Evolutionary conservation across 2,797 vertebrate species (phyloP), one percentile per base, ranked within the genome.

Genomic region (Echiichthys vipera): DNA sequence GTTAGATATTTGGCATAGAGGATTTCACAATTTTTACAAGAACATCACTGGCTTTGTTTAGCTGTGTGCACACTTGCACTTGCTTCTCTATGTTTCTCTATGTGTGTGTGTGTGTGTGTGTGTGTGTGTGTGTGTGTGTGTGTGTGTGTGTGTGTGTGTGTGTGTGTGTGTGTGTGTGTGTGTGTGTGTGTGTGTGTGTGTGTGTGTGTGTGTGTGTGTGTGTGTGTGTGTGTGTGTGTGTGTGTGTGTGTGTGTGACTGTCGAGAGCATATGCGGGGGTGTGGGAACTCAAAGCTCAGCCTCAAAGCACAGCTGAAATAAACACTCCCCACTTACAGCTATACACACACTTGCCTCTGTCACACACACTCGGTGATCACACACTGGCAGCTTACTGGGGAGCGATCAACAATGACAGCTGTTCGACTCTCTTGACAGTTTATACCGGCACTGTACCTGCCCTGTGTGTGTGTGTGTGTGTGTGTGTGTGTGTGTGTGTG

Each of bases 21-120:
- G 63, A 65, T 82, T 74, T 77, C n/a, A n/a, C n/a, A n/a, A 71
- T 84, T 84, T 86, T 79, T 88, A 72, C n/a, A n/a, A n/a, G n/a
- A 81, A 80, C 73, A 84, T 89, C 55, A 32, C 69, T 80, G 85
- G 58, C 81, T 85, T 86, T 84, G 83, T 93, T 84, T 97, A 95
- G 95, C 88, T 77, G 70, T 78, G 79, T 78, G 72, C 51, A 65
- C 24, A 25, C 57, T 22, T 30, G 72, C 47, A 39, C 59, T 63
- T 58, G 67, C 11, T 3, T 25, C 12, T 59, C 13, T 40, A 9
- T 59, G 63, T 49, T 20, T 46, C n/a, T 37, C 40, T 70, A 65
- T 43, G 58, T 59, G 68, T 34, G 56, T 29, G 39, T 64, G 62
- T 30, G 57, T 76, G 51, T 61, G 34, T 55, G 37, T 63, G n/a